A percentile compares a stretch with the other conserved stretches of the same genome.
Conservation (phyloP, 2,113 vertebrate species). For the Pterocles orientalis region DNA sequence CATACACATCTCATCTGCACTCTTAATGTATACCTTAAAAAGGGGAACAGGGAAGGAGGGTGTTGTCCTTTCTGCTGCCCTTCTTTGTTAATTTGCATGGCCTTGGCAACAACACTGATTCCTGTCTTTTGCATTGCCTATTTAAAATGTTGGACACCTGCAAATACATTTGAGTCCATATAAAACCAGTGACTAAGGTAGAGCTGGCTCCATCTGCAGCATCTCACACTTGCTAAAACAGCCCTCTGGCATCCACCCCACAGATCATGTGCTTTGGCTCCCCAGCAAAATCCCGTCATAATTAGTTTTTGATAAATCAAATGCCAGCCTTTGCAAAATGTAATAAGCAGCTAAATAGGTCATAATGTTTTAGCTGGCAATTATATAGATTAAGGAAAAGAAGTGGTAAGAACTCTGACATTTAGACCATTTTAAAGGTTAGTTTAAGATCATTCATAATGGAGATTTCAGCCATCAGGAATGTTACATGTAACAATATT, state of each 20-base stretch:
- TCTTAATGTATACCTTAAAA: not conserved
- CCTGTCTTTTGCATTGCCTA: not conserved
- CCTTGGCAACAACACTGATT: not conserved
- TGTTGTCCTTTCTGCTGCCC: not conserved
- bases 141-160: not conserved
- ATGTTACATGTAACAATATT: not conserved
- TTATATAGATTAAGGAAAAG: not conserved
- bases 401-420: not conserved
- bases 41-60: fast-evolving
- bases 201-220: not conserved
- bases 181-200: not conserved
- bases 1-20: not conserved
- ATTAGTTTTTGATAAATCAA: constrained; percentile 24
- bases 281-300: not conserved
- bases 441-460: not conserved
- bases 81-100: not conserved
- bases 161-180: not conserved
- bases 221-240: not conserved
- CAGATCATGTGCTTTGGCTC: not conserved
- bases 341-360: not conserved
- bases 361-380: not conserved
- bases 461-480: not conserved
- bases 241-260: not conserved
- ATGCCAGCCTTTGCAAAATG: not conserved
- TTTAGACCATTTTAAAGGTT: not conserved